A percentile compares a stretch with the other conserved stretches of the same genome.
phyloP scores from a whole-genome alignment of 2,888 invertebrate species.

The Lucinisca nassula region DNA sequence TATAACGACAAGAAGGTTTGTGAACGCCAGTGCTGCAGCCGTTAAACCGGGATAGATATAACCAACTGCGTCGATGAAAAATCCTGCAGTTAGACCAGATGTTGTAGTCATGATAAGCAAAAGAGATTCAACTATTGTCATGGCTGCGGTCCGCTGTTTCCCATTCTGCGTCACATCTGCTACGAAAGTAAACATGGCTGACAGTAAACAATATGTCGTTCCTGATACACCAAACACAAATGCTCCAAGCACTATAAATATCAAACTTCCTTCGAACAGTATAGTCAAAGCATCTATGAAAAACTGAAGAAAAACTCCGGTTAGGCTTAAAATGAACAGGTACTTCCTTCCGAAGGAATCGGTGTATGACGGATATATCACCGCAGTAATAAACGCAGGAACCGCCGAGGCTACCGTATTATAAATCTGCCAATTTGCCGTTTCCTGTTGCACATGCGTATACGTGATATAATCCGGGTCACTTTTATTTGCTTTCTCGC shows the following conservation, averaged over 20 bases:
- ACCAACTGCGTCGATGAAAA: slow-evolving; percentile 26
- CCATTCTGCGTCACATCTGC: slow-evolving; percentile 41
- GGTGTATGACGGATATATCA: slow-evolving; percentile 43
- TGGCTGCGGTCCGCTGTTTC: slow-evolving; percentile 32
- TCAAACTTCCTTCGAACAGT: slow-evolving; percentile 25
- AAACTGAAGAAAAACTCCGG: slow-evolving; percentile 26
- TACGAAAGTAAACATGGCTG: slow-evolving; percentile 33
- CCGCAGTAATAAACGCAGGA: slow-evolving; percentile 35
- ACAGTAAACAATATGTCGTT: slow-evolving; percentile 34
- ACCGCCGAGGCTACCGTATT: slow-evolving; percentile 8
- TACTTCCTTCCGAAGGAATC: slow-evolving; percentile 56
- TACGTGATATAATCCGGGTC: slow-evolving; percentile 16
- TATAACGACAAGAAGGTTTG: slow-evolving; percentile 28
- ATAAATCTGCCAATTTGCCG: slow-evolving; percentile 11
- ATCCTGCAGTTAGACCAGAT: slow-evolving; percentile 24
- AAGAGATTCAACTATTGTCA: slow-evolving; percentile 9
- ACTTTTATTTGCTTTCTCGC: neutral
- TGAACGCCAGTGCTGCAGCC: slow-evolving; percentile 13
- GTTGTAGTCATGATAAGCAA: slow-evolving; percentile 22
- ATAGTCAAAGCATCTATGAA: slow-evolving; percentile 18
- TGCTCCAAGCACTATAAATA: slow-evolving; percentile 20
- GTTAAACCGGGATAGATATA: slow-evolving; percentile 38
- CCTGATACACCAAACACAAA: slow-evolving; percentile 44
- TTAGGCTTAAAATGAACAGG: slow-evolving; percentile 44
- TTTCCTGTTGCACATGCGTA: slow-evolving; percentile 21